Evolutionary conservation across 1,140 invertebrate species (phyloP), one percentile per base, ranked within the genome.

Genomic region (Macrostomum lignano): DNA sequence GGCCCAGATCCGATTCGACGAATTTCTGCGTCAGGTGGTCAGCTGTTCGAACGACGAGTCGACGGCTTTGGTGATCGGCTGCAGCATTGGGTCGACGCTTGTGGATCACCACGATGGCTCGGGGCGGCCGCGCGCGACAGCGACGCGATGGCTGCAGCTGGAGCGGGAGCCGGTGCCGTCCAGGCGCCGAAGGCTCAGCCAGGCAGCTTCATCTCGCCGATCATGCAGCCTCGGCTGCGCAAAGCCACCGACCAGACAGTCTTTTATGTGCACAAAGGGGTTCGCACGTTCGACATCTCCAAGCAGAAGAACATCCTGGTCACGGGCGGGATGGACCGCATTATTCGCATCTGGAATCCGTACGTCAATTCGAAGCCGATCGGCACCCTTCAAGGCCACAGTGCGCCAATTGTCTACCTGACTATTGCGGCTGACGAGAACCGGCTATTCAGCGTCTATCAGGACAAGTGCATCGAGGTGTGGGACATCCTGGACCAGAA

Each of bases 261-360:
- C 11, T 59, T 58, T 40, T 48, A 47, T 22, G 47, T 59, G 2
- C 50, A 57, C 38, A 59, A 59, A 39, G 56, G 56, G 15, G 55
- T 59, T 15, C 56, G 56, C 35, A 49, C 49, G 33, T 59, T 59
- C 40, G 49, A 55, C 35, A 54, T 55, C 36, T 54, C 46, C 21
- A 53, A 55, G 31, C 43, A 46, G 14, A 59, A 54, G 35, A 59
- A 55, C 36, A 40, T 57, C 23, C 45, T 50, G 15, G 44, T 44
- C 0, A 50, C 71, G 2, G 72, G 72, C 3, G 68, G 72, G 10
- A 64, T 66, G 3, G 72, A 74, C 47, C 67, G 67, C 42, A 47
- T 64, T 24, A 58, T 74, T 1, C 61, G 70, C 7, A 47, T 72
- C 11, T 75, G 71, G 71, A 71, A 70, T 46, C 63, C 69, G 1